Evolutionary conservation across 2,797 vertebrate species (phyloP).

Genomic region (Helarctos malayanus): DNA sequence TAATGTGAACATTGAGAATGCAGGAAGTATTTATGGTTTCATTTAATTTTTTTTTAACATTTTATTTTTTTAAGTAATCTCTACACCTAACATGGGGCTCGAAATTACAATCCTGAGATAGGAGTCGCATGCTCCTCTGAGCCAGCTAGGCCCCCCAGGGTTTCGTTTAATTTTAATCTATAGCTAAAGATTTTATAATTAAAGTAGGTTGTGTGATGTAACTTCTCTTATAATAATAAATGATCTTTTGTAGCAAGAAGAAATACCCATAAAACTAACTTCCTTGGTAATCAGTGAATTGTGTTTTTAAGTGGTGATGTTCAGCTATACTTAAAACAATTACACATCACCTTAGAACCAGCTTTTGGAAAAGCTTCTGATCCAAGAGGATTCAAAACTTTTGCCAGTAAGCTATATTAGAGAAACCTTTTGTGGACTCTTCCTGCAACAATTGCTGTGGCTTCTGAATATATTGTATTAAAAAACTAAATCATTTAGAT

Average conservation of each 20-base stretch:
- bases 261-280: conserved; percentile 21
- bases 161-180: conserved; percentile 49
- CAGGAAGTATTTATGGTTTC: conserved; percentile 23
- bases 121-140: background rate
- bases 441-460: background rate
- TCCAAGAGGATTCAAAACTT: background rate
- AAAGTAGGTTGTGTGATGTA: background rate
- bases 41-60: background rate
- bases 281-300: background rate
- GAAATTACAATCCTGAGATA: background rate
- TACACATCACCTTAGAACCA: background rate
- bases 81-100: background rate
- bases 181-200: conserved; percentile 53
- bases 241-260: conserved; percentile 44
- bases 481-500: conserved; percentile 27
- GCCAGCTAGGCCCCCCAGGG: background rate
- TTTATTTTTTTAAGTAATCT: background rate
- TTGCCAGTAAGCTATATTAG: background rate
- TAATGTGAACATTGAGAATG: conserved; percentile 29
- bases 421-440: background rate
- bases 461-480: conserved; percentile 32
- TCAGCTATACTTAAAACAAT: background rate
- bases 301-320: background rate
- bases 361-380: conserved; percentile 19
- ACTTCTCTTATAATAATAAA: background rate